phyloP scores from a whole-genome alignment of 2,888 invertebrate genomes.

The Dynastes hyllus region DNA sequence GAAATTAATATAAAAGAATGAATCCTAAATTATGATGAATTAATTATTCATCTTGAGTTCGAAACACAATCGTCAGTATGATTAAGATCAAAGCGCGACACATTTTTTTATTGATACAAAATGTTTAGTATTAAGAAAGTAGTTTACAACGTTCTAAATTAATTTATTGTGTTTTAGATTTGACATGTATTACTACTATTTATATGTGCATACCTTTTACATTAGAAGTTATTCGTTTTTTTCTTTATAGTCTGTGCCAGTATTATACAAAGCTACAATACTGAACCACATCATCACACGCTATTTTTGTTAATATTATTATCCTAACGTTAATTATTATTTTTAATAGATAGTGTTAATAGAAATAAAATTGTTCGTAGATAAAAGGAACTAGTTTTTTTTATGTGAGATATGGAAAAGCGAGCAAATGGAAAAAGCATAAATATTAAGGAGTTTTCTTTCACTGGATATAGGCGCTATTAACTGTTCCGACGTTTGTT shows the following conservation, averaged over 20 bases:
- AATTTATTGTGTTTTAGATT: conserved; percentile 35
- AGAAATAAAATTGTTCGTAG: not conserved
- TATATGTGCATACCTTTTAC: conserved; percentile 29
- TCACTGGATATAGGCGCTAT: too few species aligned
- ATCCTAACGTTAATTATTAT: conserved; percentile 17
- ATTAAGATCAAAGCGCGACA: conserved; percentile 1
- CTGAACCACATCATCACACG: conserved; percentile 1
- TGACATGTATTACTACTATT: conserved; percentile 13
- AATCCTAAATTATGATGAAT: not conserved
- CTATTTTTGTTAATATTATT: conserved; percentile 21
- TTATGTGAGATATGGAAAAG: too few species aligned
- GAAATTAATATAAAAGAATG: conserved; percentile 51
- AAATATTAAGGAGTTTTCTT: too few species aligned
- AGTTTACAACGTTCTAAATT: conserved; percentile 41
- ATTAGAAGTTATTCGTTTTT: conserved; percentile 22
- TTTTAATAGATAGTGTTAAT: not conserved
- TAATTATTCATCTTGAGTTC: not conserved
- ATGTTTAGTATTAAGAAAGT: conserved; percentile 14
- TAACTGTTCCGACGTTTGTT: too few species aligned
- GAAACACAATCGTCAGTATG: not conserved
- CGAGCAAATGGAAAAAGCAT: too few species aligned
- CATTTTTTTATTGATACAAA: not conserved
- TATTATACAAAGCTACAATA: conserved; percentile 39
- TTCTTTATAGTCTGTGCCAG: conserved; percentile 38
- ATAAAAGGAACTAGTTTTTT: too few species aligned